Percentiles rank a stretch among this genome's conserved stretches.
phyloP scores from a whole-genome alignment of 2,797 vertebrate genomes.

The Aplochiton taeniatus region DNA sequence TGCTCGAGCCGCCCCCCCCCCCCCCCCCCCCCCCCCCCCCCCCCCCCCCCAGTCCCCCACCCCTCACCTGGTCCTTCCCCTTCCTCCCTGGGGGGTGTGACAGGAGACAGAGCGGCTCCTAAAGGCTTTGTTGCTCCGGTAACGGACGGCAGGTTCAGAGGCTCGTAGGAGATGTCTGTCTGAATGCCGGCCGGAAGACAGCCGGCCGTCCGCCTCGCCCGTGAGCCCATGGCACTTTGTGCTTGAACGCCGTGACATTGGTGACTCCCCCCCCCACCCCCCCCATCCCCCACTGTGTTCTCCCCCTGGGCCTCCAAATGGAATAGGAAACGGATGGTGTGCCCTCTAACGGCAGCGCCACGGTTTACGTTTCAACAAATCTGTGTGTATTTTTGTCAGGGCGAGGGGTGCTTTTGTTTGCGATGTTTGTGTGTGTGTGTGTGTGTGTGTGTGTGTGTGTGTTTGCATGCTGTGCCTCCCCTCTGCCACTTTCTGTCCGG shows the following conservation, averaged over 20 bases:
- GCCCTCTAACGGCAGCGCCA: conserved; percentile 55
- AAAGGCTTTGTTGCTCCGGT: conserved; percentile 58
- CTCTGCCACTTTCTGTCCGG: too few relatives aligned
- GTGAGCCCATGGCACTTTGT: conserved; percentile 69
- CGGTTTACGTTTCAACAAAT: conserved; percentile 43
- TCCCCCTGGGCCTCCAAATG: conserved; percentile 46
- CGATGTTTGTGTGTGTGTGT: conserved; percentile 11
- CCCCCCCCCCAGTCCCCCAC: conserved; percentile 35
- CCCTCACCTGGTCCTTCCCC: conserved; percentile 70
- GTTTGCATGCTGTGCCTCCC: not conserved
- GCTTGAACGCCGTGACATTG: conserved; percentile 69
- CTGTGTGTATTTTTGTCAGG: conserved; percentile 33
- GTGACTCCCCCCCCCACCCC: conserved; percentile 12
- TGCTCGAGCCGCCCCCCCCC: too few relatives aligned
- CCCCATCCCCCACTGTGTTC: conserved; percentile 54
- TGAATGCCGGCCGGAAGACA: conserved; percentile 64
- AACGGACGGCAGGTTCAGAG: conserved; percentile 60
- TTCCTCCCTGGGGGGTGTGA: conserved; percentile 51
- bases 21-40: not conserved
- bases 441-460: not conserved
- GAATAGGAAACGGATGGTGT: conserved; percentile 46
- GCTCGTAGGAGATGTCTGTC: conserved; percentile 68
- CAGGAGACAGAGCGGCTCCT: conserved; percentile 64
- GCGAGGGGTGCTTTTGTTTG: not conserved
- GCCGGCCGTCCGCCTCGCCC: conserved; percentile 61